phyloP scores from a whole-genome alignment of 1,140 invertebrate species.

The Odontomachus brunneus region DNA sequence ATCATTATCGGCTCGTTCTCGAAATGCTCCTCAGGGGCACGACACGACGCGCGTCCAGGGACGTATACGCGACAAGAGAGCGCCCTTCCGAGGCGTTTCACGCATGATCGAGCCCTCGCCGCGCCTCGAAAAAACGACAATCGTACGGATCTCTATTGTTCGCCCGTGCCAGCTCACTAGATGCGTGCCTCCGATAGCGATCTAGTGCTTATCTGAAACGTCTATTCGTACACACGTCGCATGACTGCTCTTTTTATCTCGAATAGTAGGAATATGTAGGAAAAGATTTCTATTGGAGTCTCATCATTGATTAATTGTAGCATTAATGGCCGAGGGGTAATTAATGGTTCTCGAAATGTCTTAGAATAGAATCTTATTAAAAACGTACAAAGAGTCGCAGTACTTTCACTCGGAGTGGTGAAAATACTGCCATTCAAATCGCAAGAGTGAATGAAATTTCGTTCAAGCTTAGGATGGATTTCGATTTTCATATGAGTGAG shows the following conservation, averaged over 20 bases:
- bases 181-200: constrained; percentile 17
- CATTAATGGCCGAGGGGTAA: no score
- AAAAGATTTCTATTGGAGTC: background rate
- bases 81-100: constrained; percentile 65
- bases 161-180: background rate
- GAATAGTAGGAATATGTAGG: background rate
- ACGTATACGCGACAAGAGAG: constrained; percentile 56
- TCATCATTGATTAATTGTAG: background rate
- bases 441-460: no score
- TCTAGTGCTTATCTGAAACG: constrained; percentile 16
- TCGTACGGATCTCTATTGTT: constrained; percentile 43
- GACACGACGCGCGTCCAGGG: constrained; percentile 55
- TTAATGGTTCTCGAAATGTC: no score
- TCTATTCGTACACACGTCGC: background rate
- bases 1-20: constrained; percentile 71
- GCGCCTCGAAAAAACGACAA: constrained; percentile 40
- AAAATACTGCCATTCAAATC: no score
- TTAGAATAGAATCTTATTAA: no score
- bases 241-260: background rate
- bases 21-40: constrained; percentile 70
- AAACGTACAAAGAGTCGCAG: no score
- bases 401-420: no score
- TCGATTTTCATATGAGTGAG: no score
- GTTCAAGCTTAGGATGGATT: no score
- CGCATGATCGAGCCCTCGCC: constrained; percentile 68